These are phyloP conservation scores for Poeciliopsis occidentalis DNA, from an alignment of 2,113 vertebrate genomes.

Conservation along the genomic window DNA sequence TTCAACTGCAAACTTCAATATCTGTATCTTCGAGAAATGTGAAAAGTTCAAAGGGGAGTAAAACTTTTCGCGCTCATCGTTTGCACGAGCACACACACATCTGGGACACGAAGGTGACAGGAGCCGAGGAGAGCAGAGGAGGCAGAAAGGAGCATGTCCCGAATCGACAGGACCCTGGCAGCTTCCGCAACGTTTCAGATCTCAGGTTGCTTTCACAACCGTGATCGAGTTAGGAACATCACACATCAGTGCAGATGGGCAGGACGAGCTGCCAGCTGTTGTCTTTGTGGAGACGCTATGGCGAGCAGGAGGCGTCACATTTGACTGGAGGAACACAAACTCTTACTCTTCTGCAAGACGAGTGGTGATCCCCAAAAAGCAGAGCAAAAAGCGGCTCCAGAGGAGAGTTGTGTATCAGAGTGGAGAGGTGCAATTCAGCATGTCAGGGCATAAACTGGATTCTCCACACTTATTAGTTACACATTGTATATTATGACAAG, in stretches of 20 bases:
- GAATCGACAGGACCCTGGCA: constrained; percentile 45
- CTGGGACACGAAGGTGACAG: constrained; percentile 13
- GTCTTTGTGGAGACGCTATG: constrained; percentile 39
- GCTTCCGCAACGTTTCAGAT: constrained; percentile 42
- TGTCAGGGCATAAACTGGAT: constrained; percentile 51
- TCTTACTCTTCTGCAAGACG: constrained; percentile 36
- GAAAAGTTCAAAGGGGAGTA: no score
- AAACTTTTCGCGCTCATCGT: constrained; percentile 1
- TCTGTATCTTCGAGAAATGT: not conserved
- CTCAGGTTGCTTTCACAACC: constrained; percentile 50
- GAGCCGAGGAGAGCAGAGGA: constrained; percentile 18
- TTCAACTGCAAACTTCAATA: not conserved
- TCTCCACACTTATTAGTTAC: constrained; percentile 57
- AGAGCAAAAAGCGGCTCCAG: constrained; percentile 9
- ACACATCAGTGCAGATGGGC: constrained; percentile 47
- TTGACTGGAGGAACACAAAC: constrained; percentile 45
- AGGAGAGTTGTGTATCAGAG: constrained; percentile 5
- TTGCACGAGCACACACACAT: not conserved
- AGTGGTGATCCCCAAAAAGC: constrained; percentile 29
- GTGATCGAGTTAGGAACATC: constrained; percentile 51
- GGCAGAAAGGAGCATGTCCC: constrained; percentile 7
- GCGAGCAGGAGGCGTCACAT: constrained; percentile 43
- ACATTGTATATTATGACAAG: constrained; percentile 47
- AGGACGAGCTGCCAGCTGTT: constrained; percentile 54
- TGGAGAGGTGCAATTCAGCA: constrained; percentile 16